Evolutionary conservation across 2,888 invertebrate genomes (phyloP).

Genomic region (Camptogramma bilineatum): DNA sequence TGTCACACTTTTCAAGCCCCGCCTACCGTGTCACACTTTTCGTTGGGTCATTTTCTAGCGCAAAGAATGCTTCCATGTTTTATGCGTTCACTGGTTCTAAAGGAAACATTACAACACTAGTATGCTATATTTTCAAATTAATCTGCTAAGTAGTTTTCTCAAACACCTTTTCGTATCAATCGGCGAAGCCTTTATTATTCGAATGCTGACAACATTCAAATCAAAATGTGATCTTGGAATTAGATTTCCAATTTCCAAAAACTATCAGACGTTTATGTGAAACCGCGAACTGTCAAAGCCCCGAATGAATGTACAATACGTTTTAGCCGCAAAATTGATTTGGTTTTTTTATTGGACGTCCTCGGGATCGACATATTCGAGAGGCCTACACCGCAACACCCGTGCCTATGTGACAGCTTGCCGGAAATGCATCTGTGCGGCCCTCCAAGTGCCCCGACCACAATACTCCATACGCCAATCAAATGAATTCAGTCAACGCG

Average conservation of each 20-base stretch:
- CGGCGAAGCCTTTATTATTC: too few species aligned
- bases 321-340: conserved; percentile 58
- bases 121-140: neutral
- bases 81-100: too few species aligned
- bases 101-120: too few species aligned
- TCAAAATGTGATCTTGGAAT: neutral
- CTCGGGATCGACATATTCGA: conserved; percentile 59
- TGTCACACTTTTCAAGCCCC: too few species aligned
- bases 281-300: conserved; percentile 52
- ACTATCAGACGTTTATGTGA: conserved; percentile 41
- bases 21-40: too few species aligned
- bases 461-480: conserved; percentile 4
- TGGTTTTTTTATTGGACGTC: conserved; percentile 52
- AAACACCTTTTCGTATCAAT: too few species aligned
- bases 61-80: too few species aligned
- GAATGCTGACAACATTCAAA: too few species aligned
- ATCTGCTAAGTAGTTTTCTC: neutral
- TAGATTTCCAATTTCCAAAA: conserved; percentile 33
- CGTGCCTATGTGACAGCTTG: conserved; percentile 43
- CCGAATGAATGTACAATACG: conserved; percentile 49
- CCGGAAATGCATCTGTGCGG: neutral
- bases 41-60: too few species aligned
- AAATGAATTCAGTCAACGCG: conserved; percentile 4
- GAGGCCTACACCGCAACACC: conserved; percentile 56
- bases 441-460: conserved; percentile 7